Evolutionary conservation across 2,797 vertebrate genomes (phyloP), one percentile per base, ranked within the genome.

Genomic region (Macropodus opercularis): DNA sequence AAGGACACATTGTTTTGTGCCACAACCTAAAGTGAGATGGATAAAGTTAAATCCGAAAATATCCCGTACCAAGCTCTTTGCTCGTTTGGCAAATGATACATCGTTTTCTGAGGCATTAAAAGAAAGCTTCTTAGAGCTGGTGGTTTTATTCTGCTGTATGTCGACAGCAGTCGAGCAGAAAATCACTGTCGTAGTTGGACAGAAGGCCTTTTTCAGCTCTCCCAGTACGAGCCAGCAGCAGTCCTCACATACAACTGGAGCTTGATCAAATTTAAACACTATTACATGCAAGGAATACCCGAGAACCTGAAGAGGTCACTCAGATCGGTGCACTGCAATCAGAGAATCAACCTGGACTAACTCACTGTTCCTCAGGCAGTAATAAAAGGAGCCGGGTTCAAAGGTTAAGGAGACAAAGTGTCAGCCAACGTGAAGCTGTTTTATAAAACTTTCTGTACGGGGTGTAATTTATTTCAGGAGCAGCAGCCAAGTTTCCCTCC

Each of bases 381-480:
- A n/a, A n/a, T n/a, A n/a, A n/a, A n/a, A n/a, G n/a, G n/a, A n/a
- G n/a, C n/a, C n/a, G n/a, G n/a, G n/a, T n/a, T n/a, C n/a, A n/a
- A n/a, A n/a, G n/a, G n/a, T n/a, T n/a, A n/a, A n/a, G n/a, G n/a
- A n/a, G n/a, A n/a, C n/a, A n/a, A n/a, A n/a, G n/a, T n/a, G n/a
- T n/a, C n/a, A n/a, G n/a, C n/a, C n/a, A n/a, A n/a, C n/a, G n/a
- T n/a, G n/a, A n/a, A n/a, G n/a, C n/a, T n/a, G n/a, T n/a, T n/a
- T n/a, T n/a, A n/a, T n/a, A n/a, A n/a, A n/a, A n/a, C n/a, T n/a
- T n/a, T 9, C 51, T 64, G 63, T 42, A 75, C 22, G 52, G 35
- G 69, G 72, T 72, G 48, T 55, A 75, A 68, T 49, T 73, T 63
- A 67, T 74, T 59, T 74, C 47, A 77, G 75, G 36, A 53, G 36